Evolutionary conservation across 2,113 vertebrate genomes (phyloP), one percentile per base, ranked within the genome.

Genomic region (Hystrix cristata): DNA sequence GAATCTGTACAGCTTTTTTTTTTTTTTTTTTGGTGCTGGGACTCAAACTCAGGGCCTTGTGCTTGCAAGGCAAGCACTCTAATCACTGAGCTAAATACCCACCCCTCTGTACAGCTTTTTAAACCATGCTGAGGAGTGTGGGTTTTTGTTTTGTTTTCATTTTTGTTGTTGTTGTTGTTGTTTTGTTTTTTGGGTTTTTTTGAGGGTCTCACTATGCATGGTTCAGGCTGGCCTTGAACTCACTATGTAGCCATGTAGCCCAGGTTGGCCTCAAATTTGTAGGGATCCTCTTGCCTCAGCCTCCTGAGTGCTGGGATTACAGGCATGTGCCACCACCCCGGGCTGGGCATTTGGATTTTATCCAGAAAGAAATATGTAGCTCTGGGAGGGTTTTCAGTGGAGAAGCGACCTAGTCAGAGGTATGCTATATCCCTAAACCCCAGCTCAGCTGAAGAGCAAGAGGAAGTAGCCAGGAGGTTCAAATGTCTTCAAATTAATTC

Each of bases 311-410:
- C 38, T 38, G 38, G 38, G 38, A 38, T 38, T 38, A 38, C 38
- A 38, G 38, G 38, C 38, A 38, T 38, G 38, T 38, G 38, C 38
- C 38, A 38, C 38, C 38, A 38, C 38, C 38, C 38, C 38, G 38
- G 38, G 38, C 38, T 38, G 38, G 38, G 38, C 38, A 38, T 38
- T 38, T 88, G 51, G 67, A 59, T 94, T 95, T 96, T 95, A 79
- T 96, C 57, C 79, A 64, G 46, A 94, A 95, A 92, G 89, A 91
- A 96, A 89, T 71, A 27, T 43, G 46, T 23, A 87, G 62, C 71
- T 92, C 46, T 0, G 69, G 60, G 31, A 59, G 69, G 51, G 38
- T 74, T 81, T 80, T 90, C 65, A 81, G 76, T 10, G 48, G 65
- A 53, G 19, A 95, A 93, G 60, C 60, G 64, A 89, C 51, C 46